Percentiles rank a stretch among this genome's conserved stretches.
These are phyloP conservation scores for Dorcus hopei DNA, from an alignment of 2,888 invertebrate genomes.

Conservation along the genomic window DNA sequence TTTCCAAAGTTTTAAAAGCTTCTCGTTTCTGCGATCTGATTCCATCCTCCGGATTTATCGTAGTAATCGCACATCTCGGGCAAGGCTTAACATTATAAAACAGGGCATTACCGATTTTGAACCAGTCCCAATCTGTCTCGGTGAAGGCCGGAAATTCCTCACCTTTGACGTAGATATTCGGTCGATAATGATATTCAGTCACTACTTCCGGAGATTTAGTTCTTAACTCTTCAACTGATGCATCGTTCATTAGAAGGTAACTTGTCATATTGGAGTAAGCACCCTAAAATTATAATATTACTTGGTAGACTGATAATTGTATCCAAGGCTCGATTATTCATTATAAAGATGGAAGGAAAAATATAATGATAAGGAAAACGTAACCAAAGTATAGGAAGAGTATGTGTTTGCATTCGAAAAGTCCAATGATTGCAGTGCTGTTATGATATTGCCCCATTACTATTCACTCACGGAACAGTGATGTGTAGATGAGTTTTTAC, in stretches of 20 bases:
- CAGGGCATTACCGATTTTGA: conserved; percentile 53
- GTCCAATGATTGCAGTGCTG: no score
- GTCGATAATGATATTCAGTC: conserved; percentile 53
- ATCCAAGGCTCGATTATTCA: no score
- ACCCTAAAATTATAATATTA: conserved; percentile 41
- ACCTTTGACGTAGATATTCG: conserved; percentile 56
- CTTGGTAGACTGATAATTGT: no score
- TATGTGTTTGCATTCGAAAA: no score
- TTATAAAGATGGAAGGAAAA: no score
- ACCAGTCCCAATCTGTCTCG: conserved; percentile 59
- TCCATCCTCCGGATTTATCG: conserved; percentile 52
- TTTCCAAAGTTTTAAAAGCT: conserved; percentile 54
- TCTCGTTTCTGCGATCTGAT: conserved; percentile 47
- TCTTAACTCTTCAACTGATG: conserved; percentile 55
- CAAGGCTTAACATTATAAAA: conserved; percentile 57
- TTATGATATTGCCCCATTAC: no score
- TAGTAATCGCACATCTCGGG: conserved; percentile 51
- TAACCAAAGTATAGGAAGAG: no score
- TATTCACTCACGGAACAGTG: no score
- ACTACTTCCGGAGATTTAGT: conserved; percentile 45
- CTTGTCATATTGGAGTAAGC: conserved; percentile 54
- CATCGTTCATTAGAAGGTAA: conserved; percentile 53
- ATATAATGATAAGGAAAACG: no score
- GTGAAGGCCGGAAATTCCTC: conserved; percentile 44
- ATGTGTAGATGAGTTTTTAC: no score